Evolutionary conservation across 2,797 vertebrate genomes (phyloP).

Genomic region (Chaetodon trifasciatus): DNA sequence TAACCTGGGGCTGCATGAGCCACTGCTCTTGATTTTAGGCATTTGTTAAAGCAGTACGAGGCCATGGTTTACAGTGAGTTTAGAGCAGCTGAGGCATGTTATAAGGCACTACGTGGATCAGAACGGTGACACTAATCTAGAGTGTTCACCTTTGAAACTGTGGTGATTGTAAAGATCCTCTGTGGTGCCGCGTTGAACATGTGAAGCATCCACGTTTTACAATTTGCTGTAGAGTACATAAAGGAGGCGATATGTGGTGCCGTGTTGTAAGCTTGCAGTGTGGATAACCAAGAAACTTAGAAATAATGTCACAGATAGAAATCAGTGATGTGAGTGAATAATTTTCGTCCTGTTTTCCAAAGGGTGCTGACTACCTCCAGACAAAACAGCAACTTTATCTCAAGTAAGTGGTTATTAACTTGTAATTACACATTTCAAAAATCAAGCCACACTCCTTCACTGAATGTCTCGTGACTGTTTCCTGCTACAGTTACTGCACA

Average conservation of each 20-base stretch:
- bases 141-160: no score
- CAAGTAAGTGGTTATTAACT: conserved; percentile 81
- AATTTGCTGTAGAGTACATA: not conserved
- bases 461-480: conserved; percentile 13
- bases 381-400: conserved; percentile 95
- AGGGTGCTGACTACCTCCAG: conserved; percentile 90
- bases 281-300: not conserved
- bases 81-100: no score
- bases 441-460: not conserved
- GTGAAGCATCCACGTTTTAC: no score
- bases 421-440: not conserved
- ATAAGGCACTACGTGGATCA: no score
- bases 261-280: not conserved
- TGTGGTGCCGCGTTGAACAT: no score
- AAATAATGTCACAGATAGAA: not conserved
- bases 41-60: no score
- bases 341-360: conserved; percentile 34
- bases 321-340: not conserved
- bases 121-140: no score
- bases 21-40: no score
- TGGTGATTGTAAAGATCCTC: no score
- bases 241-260: not conserved
- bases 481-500: conserved; percentile 89
- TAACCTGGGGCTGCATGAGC: no score
- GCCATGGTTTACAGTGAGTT: no score